Base-by-base conservation (phyloP, 1,140 invertebrate genomes). In the Acromyrmex echinatior region DNA sequence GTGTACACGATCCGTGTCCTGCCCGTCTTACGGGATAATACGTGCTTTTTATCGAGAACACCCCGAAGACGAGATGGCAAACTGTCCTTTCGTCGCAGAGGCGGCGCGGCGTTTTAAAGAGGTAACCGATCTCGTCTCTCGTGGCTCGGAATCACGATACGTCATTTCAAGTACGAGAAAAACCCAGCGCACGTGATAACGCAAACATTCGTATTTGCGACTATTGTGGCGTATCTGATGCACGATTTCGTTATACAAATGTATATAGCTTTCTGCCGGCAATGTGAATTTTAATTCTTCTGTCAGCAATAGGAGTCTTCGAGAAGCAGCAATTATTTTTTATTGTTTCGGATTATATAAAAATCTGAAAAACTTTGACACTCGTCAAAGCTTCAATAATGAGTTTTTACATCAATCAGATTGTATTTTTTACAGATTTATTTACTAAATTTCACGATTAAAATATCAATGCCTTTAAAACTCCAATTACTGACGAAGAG, bases 41-140 rank as follows among this genome's bases (percentile, higher is more conserved):
- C 62, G 58, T 16, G 18, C 6, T 74, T 63, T 68, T 81, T 81
- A 80, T 51, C 74, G n/a, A n/a, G 58, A 45, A 62, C 45, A 77
- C 3, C 12, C 18, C n/a, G 18, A 35, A 21, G 21, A 53, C 1
- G 63, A 65, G n/a, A 31, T 31, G 28, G 28, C 49, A 56, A 88
- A 77, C 62, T 65, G 88, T 70, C 79, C 79, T 87, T 90, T 90
- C 86, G 79, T 87, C 88, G 58, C 49, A 12, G 58, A 49, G 53
- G 53, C n/a, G 21, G 3, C 25, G 28, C n/a, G 21, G 3, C 25
- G 35, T 74, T 53, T 78, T 74, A 73, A 80, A 39, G 25, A 68
- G 51, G 0, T 31, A 45, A 68, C n/a, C 56, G 81, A 51, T 63
- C 65, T 66, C 73, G 14, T 60, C 58, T 7, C n/a, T 0, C 25